Percentiles rank a stretch among this genome's conserved stretches.
Evolutionary conservation across 2,113 vertebrate species (phyloP).

Genomic region (Herpailurus yagouaroundi): DNA sequence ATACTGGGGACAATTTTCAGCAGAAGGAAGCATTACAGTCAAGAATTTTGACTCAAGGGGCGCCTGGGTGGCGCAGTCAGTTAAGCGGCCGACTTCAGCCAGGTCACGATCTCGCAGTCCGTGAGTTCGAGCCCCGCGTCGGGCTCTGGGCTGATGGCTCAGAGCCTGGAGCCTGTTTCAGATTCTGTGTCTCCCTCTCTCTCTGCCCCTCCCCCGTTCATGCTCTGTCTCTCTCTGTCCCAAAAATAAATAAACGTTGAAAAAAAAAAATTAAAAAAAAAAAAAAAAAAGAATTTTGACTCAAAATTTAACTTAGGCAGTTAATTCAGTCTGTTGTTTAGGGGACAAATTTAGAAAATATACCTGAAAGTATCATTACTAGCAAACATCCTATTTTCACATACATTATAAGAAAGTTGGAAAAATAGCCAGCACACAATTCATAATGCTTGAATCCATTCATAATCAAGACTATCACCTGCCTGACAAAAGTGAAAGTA

Average conservation of each 20-base stretch:
- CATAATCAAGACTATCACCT: constrained; percentile 13
- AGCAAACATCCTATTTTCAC: neutral
- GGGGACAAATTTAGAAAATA: neutral
- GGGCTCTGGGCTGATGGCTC: too few species aligned
- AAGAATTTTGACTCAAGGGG: constrained; percentile 16
- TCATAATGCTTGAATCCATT: neutral
- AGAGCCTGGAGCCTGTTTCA: too few species aligned
- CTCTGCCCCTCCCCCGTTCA: too few species aligned
- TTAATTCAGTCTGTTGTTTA: constrained; percentile 12
- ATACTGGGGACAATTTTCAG: neutral
- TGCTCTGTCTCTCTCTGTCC: too few species aligned
- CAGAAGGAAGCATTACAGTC: neutral
- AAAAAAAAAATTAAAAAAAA: too few species aligned
- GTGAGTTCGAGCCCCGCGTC: too few species aligned
- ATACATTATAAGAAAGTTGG: neutral
- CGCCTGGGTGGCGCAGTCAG: too few species aligned
- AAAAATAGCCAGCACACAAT: constrained; percentile 27
- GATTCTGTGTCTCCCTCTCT: too few species aligned
- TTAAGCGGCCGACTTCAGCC: too few species aligned
- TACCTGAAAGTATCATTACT: neutral
- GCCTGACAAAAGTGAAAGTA: constrained; percentile 30
- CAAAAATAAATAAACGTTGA: too few species aligned
- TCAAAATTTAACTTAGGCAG: constrained; percentile 5
- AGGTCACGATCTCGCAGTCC: too few species aligned
- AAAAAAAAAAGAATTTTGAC: constrained; percentile 6